Base-by-base conservation (phyloP, 2,888 invertebrate genomes). In the Eupithecia subfuscata region DNA sequence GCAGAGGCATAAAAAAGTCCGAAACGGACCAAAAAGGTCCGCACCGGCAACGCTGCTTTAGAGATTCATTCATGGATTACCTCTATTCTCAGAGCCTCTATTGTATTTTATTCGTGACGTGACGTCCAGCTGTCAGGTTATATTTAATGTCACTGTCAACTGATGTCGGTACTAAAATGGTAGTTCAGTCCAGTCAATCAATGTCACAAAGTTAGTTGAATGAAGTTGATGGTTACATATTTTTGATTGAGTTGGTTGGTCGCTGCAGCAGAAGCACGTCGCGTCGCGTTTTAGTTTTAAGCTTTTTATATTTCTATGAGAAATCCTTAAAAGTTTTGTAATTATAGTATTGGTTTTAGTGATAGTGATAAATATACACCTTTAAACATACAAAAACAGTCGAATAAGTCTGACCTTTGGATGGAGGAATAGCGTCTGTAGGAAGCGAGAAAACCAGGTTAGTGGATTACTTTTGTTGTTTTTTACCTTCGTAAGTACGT, bases 401-500 rank as follows among this genome's bases (percentile, higher is more conserved):
- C 30, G 34, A 64, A 69, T 63, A 69, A 64, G 48, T 60, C 79
- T 76, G 77, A 69, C 79, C 80, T 74, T 73, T 80, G 77, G 74
- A 70, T 81, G 78, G 74, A 70, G 70, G 79, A 78, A 76, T 78
- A 83, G 81, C 78, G 75, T 80, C 75, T 73, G 75, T 74, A 80
- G 80, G 80, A 82, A 76, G 80, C 83, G 11, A 80, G 83, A 83
- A 85, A 85, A 86, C 84, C 87, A 88, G 88, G 88, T 87, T 86
- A 88, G 84, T 88, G 79, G 81, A 77, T 78, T 81, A 75, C 48
- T 73, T 75, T 67, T 76, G 69, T 74, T 75, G 69, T 73, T 75
- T 37, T 65, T 71, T 73, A 25, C 7, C 12, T 22, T 14, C 14
- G 9, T 22, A 7, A 4, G 7, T 68, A 25, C 43, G 40, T 40